Base-by-base conservation (phyloP, 2,888 invertebrate species). In the Subacronicta megacephala region DNA sequence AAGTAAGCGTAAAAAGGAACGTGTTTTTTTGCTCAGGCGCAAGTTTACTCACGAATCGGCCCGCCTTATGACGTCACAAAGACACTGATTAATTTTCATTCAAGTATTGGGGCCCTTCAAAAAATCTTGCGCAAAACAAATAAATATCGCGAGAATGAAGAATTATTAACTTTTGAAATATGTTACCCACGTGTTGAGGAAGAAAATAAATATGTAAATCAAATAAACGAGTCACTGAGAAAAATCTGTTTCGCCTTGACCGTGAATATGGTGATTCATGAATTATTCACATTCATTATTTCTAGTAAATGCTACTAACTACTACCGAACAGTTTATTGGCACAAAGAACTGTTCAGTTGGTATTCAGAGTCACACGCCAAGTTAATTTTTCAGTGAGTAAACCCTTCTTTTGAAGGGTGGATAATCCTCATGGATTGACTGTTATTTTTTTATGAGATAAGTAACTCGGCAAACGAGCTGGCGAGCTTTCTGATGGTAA, bases 1-100 rank as follows among this genome's bases (percentile, higher is more conserved):
- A 84, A 82, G 83, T 80, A 77, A 74, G 78, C 80, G 80, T 81
- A 84, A 84, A 87, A 88, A 81, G 78, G 72, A 62, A 56, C 57
- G 44, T 74, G 62, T 69, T 77, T 80, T n/a, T 82, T 81, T 80
- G 79, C 78, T 76, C 72, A 50, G 56, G 41, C 60, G 56, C 57
- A 53, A 77, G 75, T 81, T 82, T 81, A 74, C 72, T 46, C 66
- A 74, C 59, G 72, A 58, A 63, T 80, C 82, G 80, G 81, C 65
- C 33, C 62, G 62, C 65, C 81, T 85, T 82, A 64, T 81, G 84
- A 82, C 81, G 78, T 83, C 80, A 79, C 38, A 47, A 46, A 47
- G 36, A 13, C 61, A 54, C 59, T 55, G 65, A 76, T 76, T 70
- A 75, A n/a, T n/a, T n/a, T n/a, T n/a, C n/a, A n/a, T n/a, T n/a